These are phyloP conservation scores for Sus scrofa DNA, from an alignment of 2,113 vertebrate genomes.

Conservation along the genomic window DNA sequence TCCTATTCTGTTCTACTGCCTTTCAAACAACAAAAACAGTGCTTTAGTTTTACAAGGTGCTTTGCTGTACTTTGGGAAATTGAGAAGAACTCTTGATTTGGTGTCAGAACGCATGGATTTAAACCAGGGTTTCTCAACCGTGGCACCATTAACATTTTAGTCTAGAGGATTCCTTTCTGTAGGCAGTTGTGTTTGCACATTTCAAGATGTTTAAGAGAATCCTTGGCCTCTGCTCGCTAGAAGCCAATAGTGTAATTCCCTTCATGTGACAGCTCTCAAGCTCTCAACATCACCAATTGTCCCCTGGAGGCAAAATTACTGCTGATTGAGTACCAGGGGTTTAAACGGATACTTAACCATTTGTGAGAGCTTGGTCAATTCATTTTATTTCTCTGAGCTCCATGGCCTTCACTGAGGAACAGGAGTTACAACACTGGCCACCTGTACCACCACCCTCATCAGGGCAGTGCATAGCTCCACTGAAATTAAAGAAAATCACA, in stretches of 20 bases:
- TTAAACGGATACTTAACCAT: background rate
- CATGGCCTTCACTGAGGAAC: too few species aligned
- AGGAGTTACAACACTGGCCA: background rate
- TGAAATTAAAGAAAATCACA: background rate
- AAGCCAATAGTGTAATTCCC: background rate
- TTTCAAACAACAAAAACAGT: slow-evolving; percentile 14
- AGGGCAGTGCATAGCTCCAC: background rate
- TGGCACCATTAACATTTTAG: background rate
- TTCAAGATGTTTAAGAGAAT: too few species aligned
- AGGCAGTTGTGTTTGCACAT: background rate
- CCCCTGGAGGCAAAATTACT: background rate
- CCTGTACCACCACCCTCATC: background rate
- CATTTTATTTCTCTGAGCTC: background rate
- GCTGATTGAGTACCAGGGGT: background rate
- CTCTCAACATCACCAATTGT: background rate
- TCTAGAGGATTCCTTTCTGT: background rate
- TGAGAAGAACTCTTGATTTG: background rate
- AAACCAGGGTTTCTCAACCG: background rate
- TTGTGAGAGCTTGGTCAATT: background rate
- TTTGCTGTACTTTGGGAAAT: background rate
- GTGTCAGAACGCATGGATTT: background rate
- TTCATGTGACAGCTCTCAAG: background rate
- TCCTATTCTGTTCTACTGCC: background rate
- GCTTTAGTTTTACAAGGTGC: background rate
- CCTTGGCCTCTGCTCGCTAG: background rate